Evolutionary conservation across 2,888 invertebrate species (phyloP), one percentile per base, ranked within the genome.

Genomic region (Neoitamus cyanurus): DNA sequence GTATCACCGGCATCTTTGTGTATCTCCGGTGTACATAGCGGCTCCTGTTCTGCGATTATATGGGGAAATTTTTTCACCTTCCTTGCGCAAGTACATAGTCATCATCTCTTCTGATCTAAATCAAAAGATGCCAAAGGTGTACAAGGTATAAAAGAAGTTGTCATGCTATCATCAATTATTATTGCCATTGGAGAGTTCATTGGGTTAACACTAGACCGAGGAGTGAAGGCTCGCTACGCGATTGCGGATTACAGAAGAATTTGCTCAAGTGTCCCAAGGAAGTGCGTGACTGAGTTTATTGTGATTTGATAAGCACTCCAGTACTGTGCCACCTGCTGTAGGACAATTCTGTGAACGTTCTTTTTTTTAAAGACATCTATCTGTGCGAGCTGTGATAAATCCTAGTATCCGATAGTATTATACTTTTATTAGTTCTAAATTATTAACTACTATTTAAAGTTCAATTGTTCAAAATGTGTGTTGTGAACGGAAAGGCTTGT

Each of bases 121-220:
- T 84, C 83, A 78, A 85, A 84, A 85, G 85, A 86, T 83, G 85
- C 84, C 84, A 85, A 85, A 86, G 84, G 83, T 85, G 82, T 83
- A 83, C 48, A 82, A 83, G 77, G 82, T 86, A 86, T 86, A 86
- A 86, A 86, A 85, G 86, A 84, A 78, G 84, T 80, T 86, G 84
- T 85, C 84, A 70, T 77, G 84, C 84, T 86, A 85, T 86, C 85
- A 86, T 80, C 85, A 82, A 85, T 85, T 86, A 86, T 84, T 86
- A 85, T 84, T 58, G 25, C 58, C 86, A 84, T 72, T 85, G 68
- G 84, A 86, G 86, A 84, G 83, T 86, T 86, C 84, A 85, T 84
- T 78, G 84, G 46, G 73, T 75, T 75, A 73, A 83, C 83, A 72
- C 28, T 72, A 36, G 68, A 7, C 48, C 68, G 68, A 69, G 28